Evolutionary conservation across 2,888 invertebrate genomes (phyloP), one percentile per base, ranked within the genome.

Genomic region (Drosophila siamana): DNA sequence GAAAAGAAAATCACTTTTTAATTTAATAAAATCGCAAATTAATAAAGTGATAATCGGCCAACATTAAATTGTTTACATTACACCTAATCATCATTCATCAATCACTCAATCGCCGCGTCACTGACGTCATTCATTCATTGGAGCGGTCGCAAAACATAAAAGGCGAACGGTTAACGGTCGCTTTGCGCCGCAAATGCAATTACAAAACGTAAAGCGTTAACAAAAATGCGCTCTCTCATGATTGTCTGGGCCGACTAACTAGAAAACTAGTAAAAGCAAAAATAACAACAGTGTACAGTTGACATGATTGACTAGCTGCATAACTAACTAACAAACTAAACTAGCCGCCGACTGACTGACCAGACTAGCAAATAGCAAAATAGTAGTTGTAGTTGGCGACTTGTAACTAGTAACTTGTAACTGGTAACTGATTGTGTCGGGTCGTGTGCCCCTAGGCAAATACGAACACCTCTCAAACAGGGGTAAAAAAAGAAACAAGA

Each of bases 261-360:
- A 22, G 43, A 19, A 43, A 43, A 33, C 33, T 4, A 43, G 9
- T 19, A 64, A 59, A 52, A 24, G 38, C 26, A 55, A 67, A 70
- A 77, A 56, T 48, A 47, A 61, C 65, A 61, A 36, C 61, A 38
- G 89, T 89, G 89, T 89, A 89, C 90, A 89, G 89, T 90, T 89
- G 89, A 85, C 90, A 89, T 89, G 90, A 89, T 90, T 86, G 89
- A 90, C 90, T 89, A 61, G 44, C 43, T 52, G 52, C 52, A 51
- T 52, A 61, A 61, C 52, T 52, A 46, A 61, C 54, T 54, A 63
- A 47, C 52, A 40, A 62, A 65, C 75, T 74, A 65, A 70, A 70
- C 66, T 63, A 61, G 48, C 71, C 52, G 61, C 63, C 66, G 33
- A 48, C 62, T 56, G 40, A 48, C 33, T 15, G 43, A 38, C 65